A percentile compares a stretch with the other conserved stretches of the same genome.
Evolutionary conservation across 2,113 vertebrate genomes (phyloP).

Genomic region (Coryphaenoides rupestris): DNA sequence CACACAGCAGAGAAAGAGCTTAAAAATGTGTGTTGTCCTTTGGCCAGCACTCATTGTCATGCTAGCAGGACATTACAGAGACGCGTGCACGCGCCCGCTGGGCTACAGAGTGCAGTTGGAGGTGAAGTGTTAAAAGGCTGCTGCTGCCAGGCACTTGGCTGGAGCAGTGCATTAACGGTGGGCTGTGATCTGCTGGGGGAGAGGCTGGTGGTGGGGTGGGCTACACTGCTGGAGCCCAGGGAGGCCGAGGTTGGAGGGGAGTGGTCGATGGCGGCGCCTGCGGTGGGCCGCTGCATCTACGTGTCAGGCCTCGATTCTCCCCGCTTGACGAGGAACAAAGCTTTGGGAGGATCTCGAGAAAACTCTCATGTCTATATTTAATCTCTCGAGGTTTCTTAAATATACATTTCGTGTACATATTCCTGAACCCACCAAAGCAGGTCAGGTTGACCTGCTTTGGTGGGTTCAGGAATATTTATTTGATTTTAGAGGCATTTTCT

Average conservation of each 20-base stretch:
- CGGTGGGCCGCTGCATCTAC: conserved; percentile 50
- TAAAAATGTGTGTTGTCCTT: neutral
- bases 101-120: conserved; percentile 48
- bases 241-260: neutral
- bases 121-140: conserved; percentile 60
- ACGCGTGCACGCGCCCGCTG: neutral
- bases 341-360: conserved; percentile 21
- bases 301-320: conserved; percentile 42
- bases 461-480: too few relatives aligned
- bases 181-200: conserved; percentile 43
- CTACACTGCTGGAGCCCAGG: neutral
- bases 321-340: conserved; percentile 40
- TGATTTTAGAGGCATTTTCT: too few relatives aligned
- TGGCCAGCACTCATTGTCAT: conserved; percentile 17
- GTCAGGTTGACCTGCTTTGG: too few relatives aligned
- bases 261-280: conserved; percentile 55
- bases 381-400: neutral
- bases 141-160: conserved; percentile 56
- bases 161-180: conserved; percentile 65
- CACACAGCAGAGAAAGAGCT: neutral
- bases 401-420: too few relatives aligned
- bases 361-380: neutral
- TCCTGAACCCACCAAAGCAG: too few relatives aligned
- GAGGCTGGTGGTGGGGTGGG: neutral
- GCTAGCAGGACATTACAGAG: neutral